Evolutionary conservation across 1,140 invertebrate genomes (phyloP), one percentile per base, ranked within the genome.

Genomic region (Drosophila nasuta): DNA sequence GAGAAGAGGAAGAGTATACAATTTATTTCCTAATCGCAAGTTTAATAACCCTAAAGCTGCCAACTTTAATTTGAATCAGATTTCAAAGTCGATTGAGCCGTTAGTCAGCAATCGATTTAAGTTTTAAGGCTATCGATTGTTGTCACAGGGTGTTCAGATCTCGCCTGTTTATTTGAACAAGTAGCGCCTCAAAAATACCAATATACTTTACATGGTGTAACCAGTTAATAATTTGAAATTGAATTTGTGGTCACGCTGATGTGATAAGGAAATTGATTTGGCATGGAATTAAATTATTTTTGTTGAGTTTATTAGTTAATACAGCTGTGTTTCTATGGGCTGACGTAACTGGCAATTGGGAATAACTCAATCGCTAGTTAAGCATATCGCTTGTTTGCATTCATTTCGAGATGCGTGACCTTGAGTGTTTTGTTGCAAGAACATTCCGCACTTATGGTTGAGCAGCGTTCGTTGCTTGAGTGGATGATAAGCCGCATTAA

Each of bases 401-500:
- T 54, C 10, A 45, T 25, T 33, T 1, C 6, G 7, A 41, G 11
- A 28, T 33, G 30, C 7, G 11, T 30, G 41, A 62, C 41, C 51
- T 66, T 66, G 70, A 11, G 5, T 17, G 51, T 4, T 43, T 11
- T n/a, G 38, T 13, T 56, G 35, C 43, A 41, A 33, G 28, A 43
- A 17, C 45, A 63, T 63, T 69, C 35, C 43, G 8, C 35, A 35
- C 17, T 11, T 1, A n/a, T 11, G 33, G 7, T 33, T 33, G 33
- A 33, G 7, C 33, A 33, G 33, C 33, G 7, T 33, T 33, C 13
- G 30, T 17, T 3, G 28, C 13, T 20, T 38, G 35, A 33, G 33
- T 38, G 35, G 46, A 48, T 57, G 72, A 75, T 70, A 75, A 70
- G 67, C 59, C 7, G 5, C 25, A 48, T 58, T 49, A 38, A 71